phyloP scores from a whole-genome alignment of 2,888 invertebrate genomes.

The Mantis religiosa region DNA sequence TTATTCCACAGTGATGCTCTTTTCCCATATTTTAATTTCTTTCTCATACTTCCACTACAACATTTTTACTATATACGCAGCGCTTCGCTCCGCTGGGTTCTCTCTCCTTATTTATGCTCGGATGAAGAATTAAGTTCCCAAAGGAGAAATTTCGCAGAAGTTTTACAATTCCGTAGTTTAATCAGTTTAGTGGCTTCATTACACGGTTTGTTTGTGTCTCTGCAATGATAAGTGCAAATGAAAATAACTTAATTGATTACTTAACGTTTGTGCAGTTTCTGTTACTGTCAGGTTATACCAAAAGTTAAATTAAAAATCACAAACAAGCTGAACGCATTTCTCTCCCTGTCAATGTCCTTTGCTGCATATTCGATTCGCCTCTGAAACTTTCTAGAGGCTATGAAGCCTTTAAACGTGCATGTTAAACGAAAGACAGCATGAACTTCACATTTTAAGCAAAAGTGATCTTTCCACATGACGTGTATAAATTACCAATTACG shows the following conservation, averaged over 20 bases:
- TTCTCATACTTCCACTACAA: neutral
- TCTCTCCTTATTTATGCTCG: neutral
- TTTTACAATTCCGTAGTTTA: neutral
- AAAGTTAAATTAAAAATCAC: too few species aligned
- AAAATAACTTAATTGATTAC: neutral
- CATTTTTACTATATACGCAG: neutral
- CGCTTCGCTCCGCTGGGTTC: neutral
- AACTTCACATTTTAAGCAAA: too few species aligned
- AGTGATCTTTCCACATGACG: too few species aligned
- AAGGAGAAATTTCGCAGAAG: neutral
- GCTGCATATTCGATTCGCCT: too few species aligned
- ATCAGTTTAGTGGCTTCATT: neutral
- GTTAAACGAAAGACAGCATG: too few species aligned
- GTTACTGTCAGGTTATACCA: too few species aligned
- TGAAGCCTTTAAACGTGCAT: too few species aligned
- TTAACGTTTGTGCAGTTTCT: too few species aligned
- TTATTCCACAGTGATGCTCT: neutral
- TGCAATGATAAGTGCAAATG: neutral
- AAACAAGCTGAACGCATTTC: too few species aligned
- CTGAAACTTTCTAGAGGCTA: too few species aligned
- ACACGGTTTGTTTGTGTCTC: neutral
- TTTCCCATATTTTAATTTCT: neutral
- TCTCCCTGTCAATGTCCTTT: too few species aligned
- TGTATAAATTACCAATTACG: too few species aligned
- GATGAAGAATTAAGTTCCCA: neutral